Base-by-base conservation (phyloP, 92 coral and sea anemone genomes). In the Heliopora coerulea region DNA sequence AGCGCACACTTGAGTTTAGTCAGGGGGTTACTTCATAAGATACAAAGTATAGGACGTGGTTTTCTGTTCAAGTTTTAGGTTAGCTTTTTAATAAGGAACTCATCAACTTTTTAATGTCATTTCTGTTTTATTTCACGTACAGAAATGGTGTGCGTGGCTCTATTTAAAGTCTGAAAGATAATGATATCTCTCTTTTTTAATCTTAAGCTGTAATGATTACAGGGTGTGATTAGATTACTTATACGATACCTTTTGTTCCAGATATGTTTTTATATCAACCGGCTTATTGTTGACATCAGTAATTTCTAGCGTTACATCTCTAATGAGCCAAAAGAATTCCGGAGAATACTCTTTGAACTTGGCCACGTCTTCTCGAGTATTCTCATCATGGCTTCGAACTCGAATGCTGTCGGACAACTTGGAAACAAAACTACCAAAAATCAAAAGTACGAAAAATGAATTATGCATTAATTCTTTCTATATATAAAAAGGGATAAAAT, bases 331-430 rank as follows among this genome's bases (percentile, higher is more conserved):
- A 34, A 70, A 52, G 50, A 70, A 70, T 27, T 70, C 77, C 1
- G 77, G 77, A 8, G 77, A 70, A 70, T 70, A 70, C 23, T 70
- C 77, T 30, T 54, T 70, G 26, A 70, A 70, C 58, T 70, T 70
- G 5, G 62, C 77, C 19, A 70, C 62, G 24, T 70, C 77, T 40
- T 52, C 77, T 0, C 77, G 62, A 6, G 77, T 70, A 28, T 70
- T 70, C 28, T 70, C 77, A 1, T 54, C 77, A 34, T 70, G 33
- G 49, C 77, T 70, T 10, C 77, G 77, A 54, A 70, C 77, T 18
- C 77, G 77, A 25, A 70, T 70, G 77, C 77, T 70, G n/a, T 70
- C 62, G 49, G 77, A 70, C 3, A 70, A 32, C 77, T 70, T 70
- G 18, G 77, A 70, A 11, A 70, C 77, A 33, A 54, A 70, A 54